Base-by-base conservation (phyloP, 2,113 vertebrate species). In the Anarrhichthys ocellatus region DNA sequence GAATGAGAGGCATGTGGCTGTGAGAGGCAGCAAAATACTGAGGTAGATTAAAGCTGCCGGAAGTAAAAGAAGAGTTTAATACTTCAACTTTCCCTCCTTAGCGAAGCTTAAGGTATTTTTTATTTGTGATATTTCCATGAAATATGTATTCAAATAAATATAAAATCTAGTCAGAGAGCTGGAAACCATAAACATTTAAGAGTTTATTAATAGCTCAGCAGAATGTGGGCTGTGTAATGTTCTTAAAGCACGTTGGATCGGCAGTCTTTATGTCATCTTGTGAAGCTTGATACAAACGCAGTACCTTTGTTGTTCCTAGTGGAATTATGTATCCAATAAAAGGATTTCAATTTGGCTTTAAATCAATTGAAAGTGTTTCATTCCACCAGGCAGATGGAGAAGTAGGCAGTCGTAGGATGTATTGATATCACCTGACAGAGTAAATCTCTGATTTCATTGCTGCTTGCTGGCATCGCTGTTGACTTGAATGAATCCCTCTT, bases 381-480 rank as follows among this genome's bases (percentile, higher is more conserved):
- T 34, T 71, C 46, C 67, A 62, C 18, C 27, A 46, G 14, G 44
- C 76, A 80, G 44, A 76, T 62, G 61, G 72, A 52, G 44, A 61
- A 61, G 24, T 52, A 42, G 8, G 46, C 38, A 52, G 38, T 59
- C 15, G 48, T 11, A 6, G 34, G 36, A 34, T 71, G 34, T 38
- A 68, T 65, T 61, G 9, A 54, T 29, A 40, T 58, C 34, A 68
- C 50, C 34, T n/a, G 40, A n/a, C n/a, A 1, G 27, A 56, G 29
- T 71, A 82, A 88, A 90, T 87, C 81, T 72, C 24, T 44, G 29
- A 13, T 52, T 84, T 84, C 22, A 54, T 22, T 52, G 38, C 52
- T 48, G 0, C 71, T 32, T 29, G n/a, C 70, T 62, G 38, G 13
- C 20, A 46, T 78, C n/a, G 40, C 40, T 58, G 14, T 61, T 72